Evolutionary conservation across 2,888 invertebrate species (phyloP), one percentile per base, ranked within the genome.

Genomic region (Ophion ellenae): DNA sequence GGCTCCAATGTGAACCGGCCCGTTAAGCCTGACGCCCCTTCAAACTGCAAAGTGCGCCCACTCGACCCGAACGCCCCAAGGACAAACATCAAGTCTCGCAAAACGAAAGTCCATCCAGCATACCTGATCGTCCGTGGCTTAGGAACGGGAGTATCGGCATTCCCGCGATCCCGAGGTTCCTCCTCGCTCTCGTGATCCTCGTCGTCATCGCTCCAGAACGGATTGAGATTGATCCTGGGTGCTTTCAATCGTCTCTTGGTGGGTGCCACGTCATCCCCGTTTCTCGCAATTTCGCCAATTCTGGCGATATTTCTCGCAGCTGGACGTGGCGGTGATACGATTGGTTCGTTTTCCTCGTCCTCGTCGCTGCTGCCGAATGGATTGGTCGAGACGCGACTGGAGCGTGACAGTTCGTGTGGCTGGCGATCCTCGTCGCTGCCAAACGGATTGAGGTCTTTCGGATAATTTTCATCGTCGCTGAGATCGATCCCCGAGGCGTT

Each of bases 381-480:
- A 95, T 97, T 97, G n/a, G 95, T 95, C 24, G 90, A 90, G 11
- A 88, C 81, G 78, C 69, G 47, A 47, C 10, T 14, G 47, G 11
- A 47, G 3, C 2, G 86, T 28, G 47, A 47, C 10, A 3, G 86
- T 28, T 45, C 85, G 14, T 70, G n/a, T 10, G 77, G 83, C 74
- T 79, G 61, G 47, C 53, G 28, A 64, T 96, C 96, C 40, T 95
- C 95, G 81, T 97, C 97, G 89, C 96, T 97, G 57, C 96, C 96
- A 94, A 98, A 98, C 6, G 98, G 98, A 95, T 98, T 98, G 87
- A 98, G 95, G 91, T 97, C 96, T 87, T 96, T 96, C 0, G 98
- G 98, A 94, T 98, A 98, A 63, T 94, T 93, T 36, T 83, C 73
- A 70, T 90, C 87, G 28, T 82, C 87, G 80, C 90, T 90, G 73